Evolutionary conservation across 2,888 invertebrate species (phyloP).

Genomic region (Amblyjoppa fuscipennis): DNA sequence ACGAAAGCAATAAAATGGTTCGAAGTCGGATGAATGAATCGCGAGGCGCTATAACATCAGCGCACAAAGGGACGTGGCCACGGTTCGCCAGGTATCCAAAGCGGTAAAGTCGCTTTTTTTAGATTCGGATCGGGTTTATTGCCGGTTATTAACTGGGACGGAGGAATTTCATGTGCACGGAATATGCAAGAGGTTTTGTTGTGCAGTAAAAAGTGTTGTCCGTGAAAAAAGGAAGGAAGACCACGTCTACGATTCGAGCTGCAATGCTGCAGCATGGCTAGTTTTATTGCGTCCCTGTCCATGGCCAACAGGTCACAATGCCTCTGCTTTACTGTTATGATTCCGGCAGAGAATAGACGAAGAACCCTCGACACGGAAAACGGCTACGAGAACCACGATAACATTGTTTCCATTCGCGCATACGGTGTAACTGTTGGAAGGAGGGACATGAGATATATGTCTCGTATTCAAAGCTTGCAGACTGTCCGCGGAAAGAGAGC

Average conservation of each 20-base stretch:
- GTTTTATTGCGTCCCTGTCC: conserved; percentile 41
- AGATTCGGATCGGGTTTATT: conserved; percentile 16
- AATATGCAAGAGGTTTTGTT: conserved; percentile 22
- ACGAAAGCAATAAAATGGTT: conserved; percentile 3
- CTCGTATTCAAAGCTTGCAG: conserved; percentile 33
- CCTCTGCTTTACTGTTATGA: conserved; percentile 62
- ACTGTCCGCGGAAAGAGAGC: not conserved
- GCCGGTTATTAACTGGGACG: conserved; percentile 29
- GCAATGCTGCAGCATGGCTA: not conserved
- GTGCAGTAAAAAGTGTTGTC: not conserved
- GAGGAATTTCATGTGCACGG: not conserved
- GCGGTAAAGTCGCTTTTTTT: conserved; percentile 6
- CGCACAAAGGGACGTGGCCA: not conserved
- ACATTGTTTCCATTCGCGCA: conserved; percentile 60
- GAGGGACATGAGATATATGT: conserved; percentile 15
- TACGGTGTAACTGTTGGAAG: not conserved
- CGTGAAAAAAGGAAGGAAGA: conserved; percentile 37
- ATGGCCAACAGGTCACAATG: conserved; percentile 43
- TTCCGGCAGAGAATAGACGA: conserved; percentile 41
- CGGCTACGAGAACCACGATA: conserved; percentile 54
- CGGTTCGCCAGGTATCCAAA: not conserved
- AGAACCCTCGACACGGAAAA: conserved; percentile 46
- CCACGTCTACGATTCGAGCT: conserved; percentile 20
- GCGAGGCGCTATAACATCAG: not conserved
- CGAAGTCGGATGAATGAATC: not conserved